phyloP scores from a whole-genome alignment of 2,113 vertebrate genomes.

The Chroicocephalus ridibundus region DNA sequence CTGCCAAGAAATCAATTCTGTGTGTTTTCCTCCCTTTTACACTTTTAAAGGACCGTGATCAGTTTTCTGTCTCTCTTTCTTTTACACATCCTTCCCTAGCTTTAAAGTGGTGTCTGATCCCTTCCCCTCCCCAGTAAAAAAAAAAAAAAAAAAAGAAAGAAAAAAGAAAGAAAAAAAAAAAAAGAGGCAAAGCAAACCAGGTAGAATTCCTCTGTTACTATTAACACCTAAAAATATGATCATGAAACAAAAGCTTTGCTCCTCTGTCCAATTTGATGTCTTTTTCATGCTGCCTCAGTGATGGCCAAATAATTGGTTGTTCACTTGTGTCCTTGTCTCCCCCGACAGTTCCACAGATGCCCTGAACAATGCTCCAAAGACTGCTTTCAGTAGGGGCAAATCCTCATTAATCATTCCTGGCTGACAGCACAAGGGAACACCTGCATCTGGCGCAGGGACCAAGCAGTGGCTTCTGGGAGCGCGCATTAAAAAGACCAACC shows the following conservation, averaged over 20 bases:
- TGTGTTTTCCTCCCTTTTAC: conserved; percentile 38
- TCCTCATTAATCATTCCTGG: conserved; percentile 88
- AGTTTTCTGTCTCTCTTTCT: conserved; percentile 17
- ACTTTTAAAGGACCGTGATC: conserved; percentile 35
- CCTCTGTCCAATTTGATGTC: conserved; percentile 83
- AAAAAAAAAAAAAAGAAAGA: neutral
- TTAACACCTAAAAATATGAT: conserved; percentile 75
- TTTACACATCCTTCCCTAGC: neutral
- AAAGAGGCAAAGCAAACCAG: conserved; percentile 32
- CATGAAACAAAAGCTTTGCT: conserved; percentile 79
- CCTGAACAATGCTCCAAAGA: conserved; percentile 85
- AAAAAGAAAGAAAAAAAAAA: neutral
- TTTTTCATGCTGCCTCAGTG: conserved; percentile 83
- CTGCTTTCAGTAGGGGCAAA: conserved; percentile 85
- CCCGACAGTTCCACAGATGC: conserved; percentile 87
- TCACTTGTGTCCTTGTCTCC: conserved; percentile 88
- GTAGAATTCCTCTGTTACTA: conserved; percentile 62
- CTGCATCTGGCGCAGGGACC: conserved; percentile 80
- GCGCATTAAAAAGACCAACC: conserved; percentile 65
- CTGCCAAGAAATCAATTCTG: conserved; percentile 29
- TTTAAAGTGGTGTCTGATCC: conserved; percentile 12
- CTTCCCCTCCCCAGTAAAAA: neutral
- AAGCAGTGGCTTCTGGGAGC: conserved; percentile 68
- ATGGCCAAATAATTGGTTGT: conserved; percentile 91
- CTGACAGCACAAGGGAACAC: conserved; percentile 86